Conservation (phyloP, 2,888 invertebrate species). For the Eupeodes latifasciatus region DNA sequence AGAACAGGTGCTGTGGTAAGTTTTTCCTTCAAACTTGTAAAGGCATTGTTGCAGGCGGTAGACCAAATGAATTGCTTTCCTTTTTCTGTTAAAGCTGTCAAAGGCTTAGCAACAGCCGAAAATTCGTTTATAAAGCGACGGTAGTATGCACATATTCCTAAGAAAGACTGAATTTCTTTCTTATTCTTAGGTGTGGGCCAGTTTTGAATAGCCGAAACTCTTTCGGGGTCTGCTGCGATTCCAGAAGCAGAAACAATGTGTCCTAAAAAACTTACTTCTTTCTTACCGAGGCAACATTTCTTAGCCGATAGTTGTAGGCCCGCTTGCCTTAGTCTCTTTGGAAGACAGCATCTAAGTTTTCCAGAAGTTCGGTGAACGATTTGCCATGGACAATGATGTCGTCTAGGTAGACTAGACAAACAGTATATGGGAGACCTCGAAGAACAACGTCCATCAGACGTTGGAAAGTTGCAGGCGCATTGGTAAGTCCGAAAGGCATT, state of each 20-base stretch:
- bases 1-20: conserved; percentile 16
- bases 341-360: background rate
- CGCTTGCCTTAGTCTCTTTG: no score
- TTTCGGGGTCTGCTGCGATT: conserved; percentile 7
- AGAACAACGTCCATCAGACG: background rate
- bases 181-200: conserved; percentile 4
- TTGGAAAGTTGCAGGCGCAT: background rate
- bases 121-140: conserved; percentile 6
- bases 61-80: conserved; percentile 8
- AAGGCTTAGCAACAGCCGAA: conserved; percentile 26
- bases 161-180: conserved; percentile 11
- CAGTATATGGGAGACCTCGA: background rate
- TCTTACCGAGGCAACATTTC: background rate
- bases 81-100: conserved; percentile 22
- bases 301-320: background rate
- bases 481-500: no score
- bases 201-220: conserved; percentile 22
- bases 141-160: conserved; percentile 23
- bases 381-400: background rate
- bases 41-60: background rate
- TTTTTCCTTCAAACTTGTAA: conserved; percentile 21
- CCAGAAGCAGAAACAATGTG: conserved; percentile 21
- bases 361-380: conserved; percentile 3
- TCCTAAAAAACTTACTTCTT: conserved; percentile 28
- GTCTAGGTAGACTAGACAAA: background rate